Percentiles rank a stretch among this genome's conserved stretches.
phyloP scores from a whole-genome alignment of 1,140 invertebrate species.

The Parapsyche elsis region DNA sequence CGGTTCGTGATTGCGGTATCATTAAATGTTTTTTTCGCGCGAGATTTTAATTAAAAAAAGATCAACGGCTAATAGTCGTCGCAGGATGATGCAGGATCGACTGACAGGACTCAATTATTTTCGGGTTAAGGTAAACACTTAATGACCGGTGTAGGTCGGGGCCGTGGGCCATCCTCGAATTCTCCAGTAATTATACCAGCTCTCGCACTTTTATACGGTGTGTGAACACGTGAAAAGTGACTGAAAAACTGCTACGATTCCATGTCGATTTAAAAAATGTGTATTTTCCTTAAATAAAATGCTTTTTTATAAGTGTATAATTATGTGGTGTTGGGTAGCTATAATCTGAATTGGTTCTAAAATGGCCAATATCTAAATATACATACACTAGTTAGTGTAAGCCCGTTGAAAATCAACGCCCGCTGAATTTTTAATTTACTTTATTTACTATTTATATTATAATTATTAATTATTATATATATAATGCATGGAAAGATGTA shows the following conservation, averaged over 20 bases:
- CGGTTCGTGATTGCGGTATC: not conserved
- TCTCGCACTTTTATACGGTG: not conserved
- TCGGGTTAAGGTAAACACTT: constrained; percentile 40
- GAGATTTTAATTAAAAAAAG: constrained; percentile 17
- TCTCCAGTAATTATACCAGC: not conserved
- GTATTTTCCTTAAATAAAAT: too few species aligned
- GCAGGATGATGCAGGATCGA: constrained; percentile 31
- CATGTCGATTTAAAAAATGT: not conserved
- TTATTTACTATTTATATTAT: too few species aligned
- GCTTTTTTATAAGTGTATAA: too few species aligned
- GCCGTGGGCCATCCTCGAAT: not conserved
- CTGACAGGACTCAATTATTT: constrained; percentile 44
- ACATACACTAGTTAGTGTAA: too few species aligned
- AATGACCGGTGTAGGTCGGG: not conserved
- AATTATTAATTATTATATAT: too few species aligned
- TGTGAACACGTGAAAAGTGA: not conserved
- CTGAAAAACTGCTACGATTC: not conserved
- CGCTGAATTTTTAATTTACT: too few species aligned
- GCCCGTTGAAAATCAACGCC: too few species aligned
- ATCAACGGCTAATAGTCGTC: constrained; percentile 30
- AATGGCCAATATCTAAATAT: too few species aligned
- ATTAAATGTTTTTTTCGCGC: constrained; percentile 25
- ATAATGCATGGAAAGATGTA: too few species aligned
- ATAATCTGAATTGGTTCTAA: too few species aligned
- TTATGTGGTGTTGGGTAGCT: too few species aligned